phyloP scores from a whole-genome alignment of 2,113 vertebrate genomes.

The Dissostichus mawsoni region DNA sequence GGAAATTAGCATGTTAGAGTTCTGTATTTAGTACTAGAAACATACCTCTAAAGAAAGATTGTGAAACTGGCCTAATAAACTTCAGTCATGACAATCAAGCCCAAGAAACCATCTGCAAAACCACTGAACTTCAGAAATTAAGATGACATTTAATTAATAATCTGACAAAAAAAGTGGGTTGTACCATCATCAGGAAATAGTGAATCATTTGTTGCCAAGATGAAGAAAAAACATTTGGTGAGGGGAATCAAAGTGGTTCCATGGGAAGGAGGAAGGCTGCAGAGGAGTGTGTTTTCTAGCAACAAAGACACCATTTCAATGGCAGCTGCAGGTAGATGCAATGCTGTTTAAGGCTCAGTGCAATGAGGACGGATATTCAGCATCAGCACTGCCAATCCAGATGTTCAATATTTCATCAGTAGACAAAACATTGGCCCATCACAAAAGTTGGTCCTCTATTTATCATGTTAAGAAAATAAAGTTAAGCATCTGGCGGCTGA shows the following conservation, averaged over 20 bases:
- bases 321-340: not conserved
- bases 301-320: not conserved
- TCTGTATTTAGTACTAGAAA: not conserved
- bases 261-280: not conserved
- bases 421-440: not conserved
- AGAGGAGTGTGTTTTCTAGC: not conserved
- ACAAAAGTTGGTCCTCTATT: slow-evolving; percentile 8
- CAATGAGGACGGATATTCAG: not conserved
- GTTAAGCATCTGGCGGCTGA: too few relatives aligned
- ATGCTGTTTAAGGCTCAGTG: not conserved
- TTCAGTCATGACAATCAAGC: not conserved
- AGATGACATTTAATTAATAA: slow-evolving; percentile 47
- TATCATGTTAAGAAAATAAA: not conserved
- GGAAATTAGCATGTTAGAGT: not conserved
- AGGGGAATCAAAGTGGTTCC: not conserved
- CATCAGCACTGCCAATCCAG: not conserved
- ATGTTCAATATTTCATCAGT: not conserved
- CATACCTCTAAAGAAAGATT: not conserved
- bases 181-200: not conserved
- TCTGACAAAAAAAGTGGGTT: slow-evolving; percentile 30
- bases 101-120: slow-evolving; percentile 39
- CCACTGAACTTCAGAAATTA: slow-evolving; percentile 34
- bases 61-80: not conserved
- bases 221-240: not conserved
- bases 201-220: not conserved